Conservation (phyloP, 2,888 invertebrate genomes). For the Epirrita christyi region DNA sequence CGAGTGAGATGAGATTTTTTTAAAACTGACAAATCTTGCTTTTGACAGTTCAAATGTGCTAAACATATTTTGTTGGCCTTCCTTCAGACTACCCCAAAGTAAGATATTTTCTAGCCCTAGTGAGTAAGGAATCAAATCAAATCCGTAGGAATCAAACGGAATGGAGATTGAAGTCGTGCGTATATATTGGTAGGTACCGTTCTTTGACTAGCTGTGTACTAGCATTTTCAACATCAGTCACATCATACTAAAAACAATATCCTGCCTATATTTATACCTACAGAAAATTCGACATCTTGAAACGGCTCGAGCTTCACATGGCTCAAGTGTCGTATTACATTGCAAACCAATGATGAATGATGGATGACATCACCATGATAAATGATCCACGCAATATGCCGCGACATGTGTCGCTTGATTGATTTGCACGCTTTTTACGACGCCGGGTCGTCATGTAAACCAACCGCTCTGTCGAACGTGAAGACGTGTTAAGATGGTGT, state of each 20-base stretch:
- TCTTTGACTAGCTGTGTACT: no score
- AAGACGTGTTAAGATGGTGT: background rate
- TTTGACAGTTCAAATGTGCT: no score
- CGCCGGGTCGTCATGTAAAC: conserved; percentile 8
- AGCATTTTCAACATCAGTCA: no score
- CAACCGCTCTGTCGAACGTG: conserved; percentile 11
- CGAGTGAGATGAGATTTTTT: background rate
- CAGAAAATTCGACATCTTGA: background rate
- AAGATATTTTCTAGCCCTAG: no score
- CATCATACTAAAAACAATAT: no score
- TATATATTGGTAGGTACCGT: no score
- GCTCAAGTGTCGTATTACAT: conserved; percentile 8
- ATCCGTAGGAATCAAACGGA: no score
- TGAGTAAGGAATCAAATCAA: no score
- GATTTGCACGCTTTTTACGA: conserved; percentile 25
- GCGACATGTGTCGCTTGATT: conserved; percentile 26
- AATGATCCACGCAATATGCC: conserved; percentile 10
- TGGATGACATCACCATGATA: conserved; percentile 17
- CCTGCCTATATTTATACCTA: no score
- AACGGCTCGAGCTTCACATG: background rate
- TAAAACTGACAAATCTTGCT: background rate
- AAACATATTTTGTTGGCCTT: no score
- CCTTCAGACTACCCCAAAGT: no score
- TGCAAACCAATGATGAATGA: conserved; percentile 1
- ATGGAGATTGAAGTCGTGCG: no score